Percentiles rank a stretch among this genome's conserved stretches.
These are phyloP conservation scores for Cherax destructor DNA, from an alignment of 1,140 invertebrate genomes.

Conservation along the genomic window DNA sequence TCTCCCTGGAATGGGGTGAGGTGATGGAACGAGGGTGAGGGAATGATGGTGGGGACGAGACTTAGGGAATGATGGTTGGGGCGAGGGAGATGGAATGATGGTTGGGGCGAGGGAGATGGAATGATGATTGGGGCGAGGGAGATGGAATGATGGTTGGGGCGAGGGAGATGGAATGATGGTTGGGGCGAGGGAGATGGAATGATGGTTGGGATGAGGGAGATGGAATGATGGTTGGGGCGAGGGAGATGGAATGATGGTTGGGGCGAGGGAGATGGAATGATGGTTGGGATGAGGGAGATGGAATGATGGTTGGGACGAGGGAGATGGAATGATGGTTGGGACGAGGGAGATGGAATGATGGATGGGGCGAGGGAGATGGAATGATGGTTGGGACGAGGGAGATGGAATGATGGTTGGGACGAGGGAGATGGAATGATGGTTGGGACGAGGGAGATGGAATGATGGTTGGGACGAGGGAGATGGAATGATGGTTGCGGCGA, in stretches of 20 bases:
- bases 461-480: too few relatives aligned
- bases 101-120: background rate
- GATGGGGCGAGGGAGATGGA: background rate
- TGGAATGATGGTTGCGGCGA: too few relatives aligned
- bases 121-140: too few relatives aligned
- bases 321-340: background rate
- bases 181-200: too few relatives aligned
- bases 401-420: background rate
- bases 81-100: background rate
- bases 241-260: too few relatives aligned
- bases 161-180: background rate
- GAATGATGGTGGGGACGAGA: background rate
- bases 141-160: background rate
- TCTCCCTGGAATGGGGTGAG: too few relatives aligned
- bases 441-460: too few relatives aligned
- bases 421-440: background rate
- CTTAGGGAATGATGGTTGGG: background rate
- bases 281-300: too few relatives aligned
- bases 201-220: background rate
- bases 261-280: background rate
- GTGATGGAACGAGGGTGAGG: background rate
- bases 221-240: background rate
- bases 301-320: too few relatives aligned
- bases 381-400: too few relatives aligned
- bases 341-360: background rate